Percentiles rank a stretch among this genome's conserved stretches.
Conservation (phyloP, 2,888 invertebrate species). For the Ariolimax columbianus region DNA sequence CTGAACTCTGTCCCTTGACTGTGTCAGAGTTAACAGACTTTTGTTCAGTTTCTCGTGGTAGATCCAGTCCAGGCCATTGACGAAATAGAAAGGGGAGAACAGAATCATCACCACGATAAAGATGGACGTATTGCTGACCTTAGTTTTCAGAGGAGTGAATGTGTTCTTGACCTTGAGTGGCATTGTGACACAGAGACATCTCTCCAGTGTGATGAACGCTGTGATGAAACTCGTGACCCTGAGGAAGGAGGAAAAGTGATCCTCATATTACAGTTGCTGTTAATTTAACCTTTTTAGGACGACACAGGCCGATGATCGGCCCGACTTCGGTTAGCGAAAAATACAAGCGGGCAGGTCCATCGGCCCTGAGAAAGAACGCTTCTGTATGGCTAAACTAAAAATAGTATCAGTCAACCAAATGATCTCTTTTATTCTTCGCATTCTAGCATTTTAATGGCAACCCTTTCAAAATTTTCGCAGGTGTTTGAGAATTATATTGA, state of each 20-base stretch:
- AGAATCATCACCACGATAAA: slow-evolving; percentile 4
- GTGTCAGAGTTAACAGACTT: neutral
- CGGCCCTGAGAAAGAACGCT: no score
- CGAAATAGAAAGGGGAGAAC: slow-evolving; percentile 29
- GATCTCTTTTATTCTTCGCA: no score
- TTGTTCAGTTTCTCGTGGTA: neutral
- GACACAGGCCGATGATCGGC: no score
- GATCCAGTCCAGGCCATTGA: slow-evolving; percentile 8
- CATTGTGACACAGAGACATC: slow-evolving; percentile 34
- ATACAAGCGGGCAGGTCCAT: no score
- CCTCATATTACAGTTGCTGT: no score
- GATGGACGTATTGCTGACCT: neutral
- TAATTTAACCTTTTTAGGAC: no score
- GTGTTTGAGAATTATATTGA: no score
- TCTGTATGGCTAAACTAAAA: no score
- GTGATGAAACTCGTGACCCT: slow-evolving; percentile 35
- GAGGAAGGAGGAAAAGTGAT: neutral
- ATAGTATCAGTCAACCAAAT: no score
- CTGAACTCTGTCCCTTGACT: neutral
- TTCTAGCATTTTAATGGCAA: no score
- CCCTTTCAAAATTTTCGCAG: no score
- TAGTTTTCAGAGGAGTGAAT: neutral
- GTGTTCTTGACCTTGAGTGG: slow-evolving; percentile 32
- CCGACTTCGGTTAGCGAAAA: no score
- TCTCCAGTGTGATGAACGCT: slow-evolving; percentile 21